Conservation (phyloP, 2,113 vertebrate genomes). For the Stomatorhinus ivindoensis region DNA sequence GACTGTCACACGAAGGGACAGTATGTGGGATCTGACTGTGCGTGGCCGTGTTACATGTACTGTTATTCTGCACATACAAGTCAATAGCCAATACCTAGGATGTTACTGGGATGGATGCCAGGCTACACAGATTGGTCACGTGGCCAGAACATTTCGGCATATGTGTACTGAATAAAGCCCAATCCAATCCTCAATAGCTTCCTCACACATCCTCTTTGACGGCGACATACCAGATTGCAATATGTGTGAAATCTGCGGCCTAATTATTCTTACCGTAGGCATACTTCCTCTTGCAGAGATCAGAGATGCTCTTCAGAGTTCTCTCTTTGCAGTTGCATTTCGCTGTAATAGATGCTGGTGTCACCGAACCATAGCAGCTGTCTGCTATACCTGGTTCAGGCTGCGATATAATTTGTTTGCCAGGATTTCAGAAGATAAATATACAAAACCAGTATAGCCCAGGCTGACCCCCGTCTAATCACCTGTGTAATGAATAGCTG, state of each 20-base stretch:
- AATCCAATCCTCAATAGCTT: neutral
- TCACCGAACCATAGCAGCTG: neutral
- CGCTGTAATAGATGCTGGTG: slow-evolving; percentile 47
- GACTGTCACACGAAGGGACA: slow-evolving; percentile 47
- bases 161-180: neutral
- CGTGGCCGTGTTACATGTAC: neutral
- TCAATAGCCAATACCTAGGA: neutral
- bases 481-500: slow-evolving; percentile 75
- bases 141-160: neutral
- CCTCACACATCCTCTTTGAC: neutral
- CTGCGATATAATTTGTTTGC: neutral
- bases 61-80: neutral
- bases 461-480: neutral
- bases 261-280: slow-evolving; percentile 66
- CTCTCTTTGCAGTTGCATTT: slow-evolving; percentile 82
- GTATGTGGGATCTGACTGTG: neutral
- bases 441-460: neutral
- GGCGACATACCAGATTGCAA: neutral
- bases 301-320: slow-evolving; percentile 60
- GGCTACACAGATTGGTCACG: neutral
- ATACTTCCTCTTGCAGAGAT: slow-evolving; percentile 76
- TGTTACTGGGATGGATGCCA: neutral
- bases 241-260: neutral
- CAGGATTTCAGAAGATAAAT: neutral
- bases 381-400: neutral